Conservation (phyloP, 2,888 invertebrate genomes). For the Oligia latruncula region DNA sequence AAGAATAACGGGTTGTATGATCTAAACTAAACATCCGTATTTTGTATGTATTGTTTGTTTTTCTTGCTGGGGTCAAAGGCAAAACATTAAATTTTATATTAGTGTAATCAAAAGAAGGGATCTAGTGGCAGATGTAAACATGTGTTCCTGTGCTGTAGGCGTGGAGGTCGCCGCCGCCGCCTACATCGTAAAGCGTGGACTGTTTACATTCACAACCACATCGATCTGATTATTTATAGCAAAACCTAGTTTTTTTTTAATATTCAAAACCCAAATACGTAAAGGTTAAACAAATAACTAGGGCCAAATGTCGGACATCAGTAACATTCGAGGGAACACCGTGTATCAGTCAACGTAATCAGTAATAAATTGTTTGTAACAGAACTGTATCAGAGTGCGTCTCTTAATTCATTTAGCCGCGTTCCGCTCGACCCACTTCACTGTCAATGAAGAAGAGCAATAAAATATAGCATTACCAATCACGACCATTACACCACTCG, state of each 20-base stretch:
- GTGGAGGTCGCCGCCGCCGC: conserved; percentile 83
- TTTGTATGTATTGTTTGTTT: conserved; percentile 40
- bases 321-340: conserved; percentile 44
- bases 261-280: conserved; percentile 5
- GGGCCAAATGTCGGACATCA: conserved; percentile 17
- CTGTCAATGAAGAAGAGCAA: conserved; percentile 80
- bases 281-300: conserved; percentile 16
- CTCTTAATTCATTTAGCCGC: conserved; percentile 82
- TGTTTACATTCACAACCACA: conserved; percentile 80
- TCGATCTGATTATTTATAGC: conserved; percentile 76
- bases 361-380: conserved; percentile 65
- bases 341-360: conserved; percentile 53
- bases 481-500: conserved; percentile 66
- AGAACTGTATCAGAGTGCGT: conserved; percentile 56
- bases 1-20: not conserved
- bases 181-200: conserved; percentile 72
- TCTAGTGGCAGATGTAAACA: conserved; percentile 82
- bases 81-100: conserved; percentile 58
- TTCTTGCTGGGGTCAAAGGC: conserved; percentile 46
- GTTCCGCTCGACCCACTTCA: conserved; percentile 84
- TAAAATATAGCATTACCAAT: conserved; percentile 77
- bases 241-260: conserved; percentile 63
- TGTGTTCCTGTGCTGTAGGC: conserved; percentile 84
- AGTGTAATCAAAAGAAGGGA: conserved; percentile 73
- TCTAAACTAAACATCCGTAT: conserved; percentile 31